Base-by-base conservation (phyloP, 1,140 invertebrate species). In the Bombus sibiricus region DNA sequence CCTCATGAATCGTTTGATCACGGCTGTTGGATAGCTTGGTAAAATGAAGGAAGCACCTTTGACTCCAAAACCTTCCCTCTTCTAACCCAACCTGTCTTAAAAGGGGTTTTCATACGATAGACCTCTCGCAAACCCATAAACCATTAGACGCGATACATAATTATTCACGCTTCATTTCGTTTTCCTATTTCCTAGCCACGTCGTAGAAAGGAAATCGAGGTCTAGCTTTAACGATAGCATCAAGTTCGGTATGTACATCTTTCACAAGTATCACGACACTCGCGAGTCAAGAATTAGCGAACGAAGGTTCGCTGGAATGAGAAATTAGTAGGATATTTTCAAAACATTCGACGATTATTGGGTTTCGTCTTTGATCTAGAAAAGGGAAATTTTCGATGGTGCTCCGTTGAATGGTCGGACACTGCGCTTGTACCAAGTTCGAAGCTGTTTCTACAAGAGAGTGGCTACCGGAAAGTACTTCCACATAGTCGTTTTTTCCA, bases 141-240 rank as follows among this genome's bases (percentile, higher is more conserved):
- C 88, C 86, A 93, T 93, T 93, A 93, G 91, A 91, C 90, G 88
- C 89, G 92, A 93, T 93, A 91, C 92, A 93, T 92, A 92, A 93
- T 93, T 93, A 90, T 93, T 91, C 92, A 92, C 92, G 91, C 88
- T 92, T 93, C 92, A 90, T 93, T 93, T 92, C 89, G 87, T 92
- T 93, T 93, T 93, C 93, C 89, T 90, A 93, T 93, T 93, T 93
- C 90, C 92, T 91, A 89, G 25, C 47, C 64, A 32, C 64, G 25
- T 85, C 64, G 25, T 68, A 43, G 69, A 75, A 18, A 37, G 72
- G 59, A 53, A 32, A 76, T 86, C 84, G 68, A 0, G 59, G 53
- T 37, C 28, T 68, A 57, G 80, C 85, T 53, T 62, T 9, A n/a
- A n/a, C 28, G 12, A n/a, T 4, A 22, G 59, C 12, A 28, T 62